Base-by-base conservation (phyloP, 2,113 vertebrate species). In the Notothenia coriiceps region DNA sequence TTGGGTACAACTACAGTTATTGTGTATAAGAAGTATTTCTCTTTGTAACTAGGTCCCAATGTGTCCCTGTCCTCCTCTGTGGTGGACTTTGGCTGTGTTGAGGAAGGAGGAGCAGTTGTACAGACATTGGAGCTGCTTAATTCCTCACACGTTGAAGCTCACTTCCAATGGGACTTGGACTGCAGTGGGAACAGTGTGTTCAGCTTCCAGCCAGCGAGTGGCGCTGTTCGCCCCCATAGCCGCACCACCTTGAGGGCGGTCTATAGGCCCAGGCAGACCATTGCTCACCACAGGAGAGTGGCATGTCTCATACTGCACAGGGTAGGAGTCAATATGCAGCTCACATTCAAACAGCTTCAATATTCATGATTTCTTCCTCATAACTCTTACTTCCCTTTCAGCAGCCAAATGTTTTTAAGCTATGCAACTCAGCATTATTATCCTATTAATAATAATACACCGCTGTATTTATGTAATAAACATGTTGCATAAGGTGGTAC, bases 141-240 rank as follows among this genome's bases (percentile, higher is more conserved):
- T 89, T 70, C 33, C 2, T 96, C 96, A 0, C 83, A 93, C 44
- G 96, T 95, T 4, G 86, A 86, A 0, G 96, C 95, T 3, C 54
- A 92, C 80, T 99, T 96, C 84, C 97, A 97, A 65, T 98, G 97
- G 85, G 95, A 96, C 80, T 94, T 97, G 0, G 96, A 97, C 91
- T 85, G 84, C 71, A 71, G 82, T 84, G 92, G 88, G n/a, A 94
- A 96, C 88, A 98, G 97, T 0, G 94, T 99, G 44, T 99, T 99
- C 86, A 93, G 79, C 57, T 88, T 99, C 82, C 94, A 95, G n/a
- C 94, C 43, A 1, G 83, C 93, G 35, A 90, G 86, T 0, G 98
- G 98, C 59, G 88, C 91, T 11, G 74, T 99, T 77, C 66, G 29
- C 33, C 95, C 96, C 75, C 85, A 87, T 72, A 82, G 93, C 74